Base-by-base conservation (phyloP, 2,888 invertebrate species). In the Carterocephalus palaemon region DNA sequence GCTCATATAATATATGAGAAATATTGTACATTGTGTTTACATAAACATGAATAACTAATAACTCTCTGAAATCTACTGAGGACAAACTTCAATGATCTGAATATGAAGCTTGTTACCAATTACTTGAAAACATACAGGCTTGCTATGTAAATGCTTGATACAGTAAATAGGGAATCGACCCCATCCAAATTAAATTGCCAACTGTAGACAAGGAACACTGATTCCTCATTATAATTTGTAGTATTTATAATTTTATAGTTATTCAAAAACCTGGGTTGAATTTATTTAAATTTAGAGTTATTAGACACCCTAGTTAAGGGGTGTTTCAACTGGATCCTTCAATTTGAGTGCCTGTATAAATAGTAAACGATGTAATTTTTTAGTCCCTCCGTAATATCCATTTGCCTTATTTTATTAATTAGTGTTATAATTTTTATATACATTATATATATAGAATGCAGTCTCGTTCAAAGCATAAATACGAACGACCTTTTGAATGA, bases 361-460 rank as follows among this genome's bases (percentile, higher is more conserved):
- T 64, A 63, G 59, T 62, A 45, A 64, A 60, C 73, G 62, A 66
- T 45, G 46, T 66, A 73, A 73, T 79, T 79, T 57, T 80, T 84
- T 78, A 64, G 62, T 83, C 85, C 85, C 84, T 84, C 84, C 84
- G 80, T 65, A 59, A 72, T 50, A 73, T 70, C 80, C 70, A 54
- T 80, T 75, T 78, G 85, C 84, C 85, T 86, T 86, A 86, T 85
- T 84, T 84, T 82, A 73, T 76, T 82, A 83, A 82, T 61, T 82
- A 83, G 82, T 61, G 48, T 64, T 70, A 34, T 41, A 8, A 32
- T 41, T 32, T 42, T 42, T 48, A 56, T 76, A 79, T 75, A 49
- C n/a, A n/a, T n/a, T n/a, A n/a, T n/a, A n/a, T n/a, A n/a, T n/a
- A 8, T 9, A 7, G 6, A 6, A 19, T 28, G 16, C 28, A 20